phyloP scores from a whole-genome alignment of 2,888 invertebrate genomes.

The Clistopyga incitator region DNA sequence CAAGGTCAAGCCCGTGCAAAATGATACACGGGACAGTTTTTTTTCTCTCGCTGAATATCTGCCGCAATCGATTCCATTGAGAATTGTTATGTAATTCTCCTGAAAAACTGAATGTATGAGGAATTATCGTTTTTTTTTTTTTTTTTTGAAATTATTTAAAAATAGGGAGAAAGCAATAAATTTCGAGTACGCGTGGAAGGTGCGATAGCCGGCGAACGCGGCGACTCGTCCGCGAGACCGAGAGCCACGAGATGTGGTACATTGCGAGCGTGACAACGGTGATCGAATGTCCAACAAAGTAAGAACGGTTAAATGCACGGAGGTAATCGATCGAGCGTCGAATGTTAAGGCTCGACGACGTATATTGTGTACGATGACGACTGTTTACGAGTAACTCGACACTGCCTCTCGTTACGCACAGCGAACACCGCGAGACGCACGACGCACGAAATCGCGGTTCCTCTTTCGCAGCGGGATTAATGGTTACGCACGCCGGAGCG shows the following conservation, averaged over 20 bases:
- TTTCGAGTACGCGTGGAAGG: neutral
- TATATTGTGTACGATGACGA: constrained; percentile 61
- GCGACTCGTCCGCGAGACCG: neutral
- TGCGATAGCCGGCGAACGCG: neutral
- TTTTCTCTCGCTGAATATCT: too few species aligned
- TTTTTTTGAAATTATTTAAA: too few species aligned
- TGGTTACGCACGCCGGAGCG: constrained; percentile 35
- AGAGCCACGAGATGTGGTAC: neutral
- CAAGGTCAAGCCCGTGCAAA: too few species aligned
- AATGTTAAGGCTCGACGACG: constrained; percentile 8
- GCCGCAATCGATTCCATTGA: too few species aligned
- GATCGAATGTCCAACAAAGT: constrained; percentile 19
- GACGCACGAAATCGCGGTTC: constrained; percentile 45
- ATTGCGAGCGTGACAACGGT: constrained; percentile 21
- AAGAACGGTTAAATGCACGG: neutral
- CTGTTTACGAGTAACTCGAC: constrained; percentile 66
- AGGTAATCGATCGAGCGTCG: constrained; percentile 59
- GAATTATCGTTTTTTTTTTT: too few species aligned
- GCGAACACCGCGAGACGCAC: constrained; percentile 54
- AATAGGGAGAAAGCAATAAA: too few species aligned
- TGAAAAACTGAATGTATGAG: too few species aligned
- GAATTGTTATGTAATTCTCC: too few species aligned
- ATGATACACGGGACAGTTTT: too few species aligned
- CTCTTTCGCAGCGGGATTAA: constrained; percentile 8
- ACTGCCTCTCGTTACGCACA: constrained; percentile 59